Evolutionary conservation across 2,113 vertebrate genomes (phyloP).

Genomic region (Misgurnus anguillicaudatus): DNA sequence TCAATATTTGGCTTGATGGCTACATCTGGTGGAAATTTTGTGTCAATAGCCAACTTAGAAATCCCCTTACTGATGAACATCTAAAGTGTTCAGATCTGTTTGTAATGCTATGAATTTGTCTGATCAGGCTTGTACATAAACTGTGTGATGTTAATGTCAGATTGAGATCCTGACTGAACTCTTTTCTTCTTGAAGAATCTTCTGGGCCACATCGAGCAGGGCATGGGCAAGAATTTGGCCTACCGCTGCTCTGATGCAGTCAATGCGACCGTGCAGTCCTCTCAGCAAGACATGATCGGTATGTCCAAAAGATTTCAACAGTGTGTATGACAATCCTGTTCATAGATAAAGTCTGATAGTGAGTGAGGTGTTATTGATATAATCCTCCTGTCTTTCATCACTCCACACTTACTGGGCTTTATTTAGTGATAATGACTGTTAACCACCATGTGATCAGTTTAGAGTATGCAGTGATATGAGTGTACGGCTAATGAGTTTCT

Average conservation of each 20-base stretch:
- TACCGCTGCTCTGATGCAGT: constrained; percentile 89
- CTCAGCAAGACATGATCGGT: constrained; percentile 93
- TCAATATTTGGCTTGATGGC: no score
- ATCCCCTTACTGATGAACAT: no score
- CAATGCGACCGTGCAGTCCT: constrained; percentile 84
- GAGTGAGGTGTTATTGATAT: not conserved
- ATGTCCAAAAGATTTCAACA: constrained; percentile 17
- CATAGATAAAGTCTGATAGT: not conserved
- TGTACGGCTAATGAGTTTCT: not conserved
- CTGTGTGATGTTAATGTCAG: not conserved
- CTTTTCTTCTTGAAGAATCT: constrained; percentile 76
- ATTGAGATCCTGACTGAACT: constrained; percentile 3
- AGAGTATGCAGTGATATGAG: no score
- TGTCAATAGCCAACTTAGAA: no score
- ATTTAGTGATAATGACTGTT: no score
- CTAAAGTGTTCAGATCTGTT: no score
- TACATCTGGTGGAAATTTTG: no score
- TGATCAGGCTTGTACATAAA: no score
- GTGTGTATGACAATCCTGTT: no score
- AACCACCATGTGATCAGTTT: no score
- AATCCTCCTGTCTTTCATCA: not conserved
- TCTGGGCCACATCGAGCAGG: constrained; percentile 89
- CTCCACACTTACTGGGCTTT: no score
- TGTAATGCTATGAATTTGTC: no score
- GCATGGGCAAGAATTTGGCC: constrained; percentile 95